Evolutionary conservation across 2,888 invertebrate species (phyloP).

Genomic region (Ferrisia virgata): DNA sequence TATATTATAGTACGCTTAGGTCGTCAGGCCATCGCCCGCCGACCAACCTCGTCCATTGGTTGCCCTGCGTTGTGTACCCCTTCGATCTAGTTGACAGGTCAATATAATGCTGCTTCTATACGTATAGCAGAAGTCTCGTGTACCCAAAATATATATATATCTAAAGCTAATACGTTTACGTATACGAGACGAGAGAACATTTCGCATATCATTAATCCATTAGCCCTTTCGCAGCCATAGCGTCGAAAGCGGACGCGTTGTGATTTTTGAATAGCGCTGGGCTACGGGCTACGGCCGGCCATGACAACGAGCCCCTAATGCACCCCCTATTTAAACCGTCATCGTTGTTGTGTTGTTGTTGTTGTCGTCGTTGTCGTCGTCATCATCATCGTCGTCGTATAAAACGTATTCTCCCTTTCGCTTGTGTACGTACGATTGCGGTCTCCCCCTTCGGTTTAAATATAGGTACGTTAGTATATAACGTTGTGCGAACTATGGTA

Average conservation of each 20-base stretch:
- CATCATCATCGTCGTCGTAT: neutral
- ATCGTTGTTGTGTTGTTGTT: neutral
- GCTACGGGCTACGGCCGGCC: too few relatives aligned
- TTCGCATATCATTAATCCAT: constrained; percentile 43
- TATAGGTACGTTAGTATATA: too few relatives aligned
- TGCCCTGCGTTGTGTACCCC: constrained; percentile 28
- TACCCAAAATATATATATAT: neutral
- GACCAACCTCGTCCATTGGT: neutral
- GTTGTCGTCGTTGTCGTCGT: neutral
- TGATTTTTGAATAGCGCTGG: constrained; percentile 36
- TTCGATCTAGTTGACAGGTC: constrained; percentile 36
- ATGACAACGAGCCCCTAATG: constrained; percentile 32
- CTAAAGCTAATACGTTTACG: neutral
- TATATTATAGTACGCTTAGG: constrained; percentile 1
- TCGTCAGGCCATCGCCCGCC: neutral
- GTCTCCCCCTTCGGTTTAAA: too few relatives aligned
- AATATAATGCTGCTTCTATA: constrained; percentile 18
- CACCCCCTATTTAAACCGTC: neutral
- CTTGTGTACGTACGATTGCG: neutral
- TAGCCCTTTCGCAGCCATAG: neutral
- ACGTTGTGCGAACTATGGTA: too few relatives aligned
- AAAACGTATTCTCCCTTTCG: neutral
- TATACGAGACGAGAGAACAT: neutral
- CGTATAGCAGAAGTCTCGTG: too few relatives aligned
- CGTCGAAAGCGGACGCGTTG: neutral